Evolutionary conservation across 1,140 invertebrate species (phyloP), one percentile per base, ranked within the genome.

Genomic region (Conopomorpha cramerella): DNA sequence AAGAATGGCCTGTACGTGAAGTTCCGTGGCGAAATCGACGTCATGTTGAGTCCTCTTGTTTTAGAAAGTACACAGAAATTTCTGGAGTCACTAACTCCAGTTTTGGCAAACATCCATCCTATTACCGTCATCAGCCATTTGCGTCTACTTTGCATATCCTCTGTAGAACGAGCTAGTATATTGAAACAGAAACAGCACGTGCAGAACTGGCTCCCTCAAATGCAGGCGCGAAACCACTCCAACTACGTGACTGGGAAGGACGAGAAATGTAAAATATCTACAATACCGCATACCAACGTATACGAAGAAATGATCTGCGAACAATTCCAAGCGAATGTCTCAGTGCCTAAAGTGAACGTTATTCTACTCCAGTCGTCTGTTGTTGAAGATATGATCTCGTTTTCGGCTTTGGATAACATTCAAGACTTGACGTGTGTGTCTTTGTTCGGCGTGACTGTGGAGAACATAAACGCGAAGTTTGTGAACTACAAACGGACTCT

Each of bases 401-500:
- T 97, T 55, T 95, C 94, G 1, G 93, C 93, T 1, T 70, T 98
- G 35, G 95, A 97, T 54, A 95, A 96, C 64, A 89, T 96, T 16
- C 85, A 83, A 46, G 96, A 99, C 65, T 77, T 98, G 13, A 96
- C 95, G 1, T 98, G 95, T 61, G 95, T 97, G 0, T 96, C 94
- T 0, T 58, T 98, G n/a, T 86, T 98, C 34, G 92, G 93, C 0
- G 84, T 95, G 16, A 91, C 90, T 35, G 84, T 95, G 27, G 90
- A 95, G 48, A 88, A 86, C 52, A 83, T 90, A 1, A 67, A 64
- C 15, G 83, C 85, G 3, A 85, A 88, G 54, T 88, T 90, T 61
- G 87, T 86, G 36, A 80, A 83, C 31, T 84, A 82, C 3, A 88
- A 83, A 57, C 86, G 88, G 51, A 85, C 84, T 3, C 71, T 86